Base-by-base conservation (phyloP, 2,797 vertebrate species). In the Petrocephalus schoutedeni region DNA sequence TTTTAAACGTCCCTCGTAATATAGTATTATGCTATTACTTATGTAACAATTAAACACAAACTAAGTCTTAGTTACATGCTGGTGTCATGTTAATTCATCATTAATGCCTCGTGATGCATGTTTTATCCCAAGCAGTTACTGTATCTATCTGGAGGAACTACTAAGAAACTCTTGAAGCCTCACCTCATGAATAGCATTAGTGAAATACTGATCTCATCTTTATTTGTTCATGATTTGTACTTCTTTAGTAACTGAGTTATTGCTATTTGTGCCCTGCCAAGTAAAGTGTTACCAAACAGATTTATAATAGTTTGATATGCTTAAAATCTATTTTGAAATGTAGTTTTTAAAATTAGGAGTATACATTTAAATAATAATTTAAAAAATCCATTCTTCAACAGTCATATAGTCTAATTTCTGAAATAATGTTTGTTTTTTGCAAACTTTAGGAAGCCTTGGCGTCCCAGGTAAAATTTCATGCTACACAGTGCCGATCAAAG, bases 401-500 rank as follows among this genome's bases (percentile, higher is more conserved):
- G 32, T 32, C 67, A 45, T 21, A 14, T 49, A 49, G 14, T 45
- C 16, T 67, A 49, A 64, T 49, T 64, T 49, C 12, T 59, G 56
- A n/a, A 45, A 86, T 45, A 36, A 86, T 86, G 28, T 61, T 67
- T 12, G n/a, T 36, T 12, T 85, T 28, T 0, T 87, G 71, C 64
- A 16, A 89, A 92, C 88, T 57, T 61, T 12, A 95, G 95, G 86
- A 74, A 93, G 77, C 88, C 85, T 93, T 87, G 94, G 93, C 41
- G 93, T 94, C 89, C 94, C 95, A 94, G 95, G 95, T 95, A 94
- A 93, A 7, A 74, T 28, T 23, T 85, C 85, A 56, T 4, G 7
- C 10, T 36, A 23, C 57, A 28, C 64, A 28, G 45, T 61, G 67
- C 67, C 36, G 32, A 74, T 74, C 67, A 74, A 19, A 19, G 67